A percentile compares a stretch with the other conserved stretches of the same genome.
Conservation (phyloP, 2,113 vertebrate genomes). For the Camelus bactrianus region DNA sequence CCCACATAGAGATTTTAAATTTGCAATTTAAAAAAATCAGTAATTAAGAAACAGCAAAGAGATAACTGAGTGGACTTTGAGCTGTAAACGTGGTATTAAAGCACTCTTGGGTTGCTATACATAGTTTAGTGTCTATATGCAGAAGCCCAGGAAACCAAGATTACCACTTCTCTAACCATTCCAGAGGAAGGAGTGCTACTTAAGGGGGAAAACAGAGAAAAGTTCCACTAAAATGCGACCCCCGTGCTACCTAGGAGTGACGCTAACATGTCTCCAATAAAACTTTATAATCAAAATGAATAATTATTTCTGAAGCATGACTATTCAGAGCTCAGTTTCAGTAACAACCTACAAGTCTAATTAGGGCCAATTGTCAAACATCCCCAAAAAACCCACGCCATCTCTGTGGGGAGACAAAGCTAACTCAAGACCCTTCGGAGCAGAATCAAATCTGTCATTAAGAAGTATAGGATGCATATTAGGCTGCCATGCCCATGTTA, state of each 20-base stretch:
- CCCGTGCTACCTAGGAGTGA: neutral
- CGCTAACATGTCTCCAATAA: neutral
- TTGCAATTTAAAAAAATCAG: constrained; percentile 37
- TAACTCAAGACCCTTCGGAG: neutral
- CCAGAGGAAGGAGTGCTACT: neutral
- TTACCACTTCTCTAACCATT: neutral
- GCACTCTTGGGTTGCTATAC: neutral
- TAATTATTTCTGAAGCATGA: neutral
- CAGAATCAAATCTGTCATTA: neutral
- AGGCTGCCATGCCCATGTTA: neutral
- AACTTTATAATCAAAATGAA: neutral
- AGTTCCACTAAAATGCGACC: neutral
- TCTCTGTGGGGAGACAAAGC: neutral
- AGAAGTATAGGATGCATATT: neutral
- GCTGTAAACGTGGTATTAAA: neutral
- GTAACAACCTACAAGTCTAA: neutral
- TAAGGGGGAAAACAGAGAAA: neutral
- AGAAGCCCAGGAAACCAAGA: neutral
- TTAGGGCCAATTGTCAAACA: neutral
- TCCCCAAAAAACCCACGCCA: neutral
- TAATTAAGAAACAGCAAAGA: neutral
- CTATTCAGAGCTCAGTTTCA: constrained; percentile 16
- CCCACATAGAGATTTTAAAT: neutral
- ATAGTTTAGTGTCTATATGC: neutral
- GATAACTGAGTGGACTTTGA: neutral